A percentile compares a stretch with the other conserved stretches of the same genome.
These are phyloP conservation scores for Moxostoma hubbsi DNA, from an alignment of 2,797 vertebrate genomes.

Conservation along the genomic window DNA sequence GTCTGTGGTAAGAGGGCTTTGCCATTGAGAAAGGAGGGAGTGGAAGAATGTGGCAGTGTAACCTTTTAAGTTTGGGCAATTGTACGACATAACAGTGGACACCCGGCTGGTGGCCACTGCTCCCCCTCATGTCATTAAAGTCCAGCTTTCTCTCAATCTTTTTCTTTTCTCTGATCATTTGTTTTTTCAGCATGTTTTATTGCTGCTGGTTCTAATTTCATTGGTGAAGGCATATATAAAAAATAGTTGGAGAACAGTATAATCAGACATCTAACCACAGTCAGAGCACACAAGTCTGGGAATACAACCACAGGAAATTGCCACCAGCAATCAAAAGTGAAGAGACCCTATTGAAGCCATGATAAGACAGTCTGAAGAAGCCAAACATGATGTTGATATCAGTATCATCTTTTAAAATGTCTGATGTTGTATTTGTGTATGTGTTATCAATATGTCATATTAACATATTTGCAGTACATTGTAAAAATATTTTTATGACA, in stretches of 20 bases:
- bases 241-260: conserved; percentile 72
- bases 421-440: too few relatives aligned
- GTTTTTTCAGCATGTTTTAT: conserved; percentile 80
- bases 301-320: conserved; percentile 70
- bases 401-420: background rate
- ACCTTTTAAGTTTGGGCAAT: conserved; percentile 60
- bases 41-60: conserved; percentile 46
- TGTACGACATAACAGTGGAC: conserved; percentile 61
- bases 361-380: background rate
- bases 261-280: conserved; percentile 77
- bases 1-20: conserved; percentile 61
- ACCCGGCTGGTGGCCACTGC: conserved; percentile 52
- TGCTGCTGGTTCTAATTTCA: conserved; percentile 79
- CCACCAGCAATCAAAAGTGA: conserved; percentile 60
- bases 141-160: conserved; percentile 62
- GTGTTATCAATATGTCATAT: conserved; percentile 10
- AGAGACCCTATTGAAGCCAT: background rate
- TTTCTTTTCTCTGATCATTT: conserved; percentile 69
- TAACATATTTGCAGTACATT: background rate
- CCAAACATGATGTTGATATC: conserved; percentile 1
- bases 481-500: too few relatives aligned
- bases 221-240: conserved; percentile 76
- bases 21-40: conserved; percentile 39
- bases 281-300: conserved; percentile 65
- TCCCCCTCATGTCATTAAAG: conserved; percentile 57